phyloP scores from a whole-genome alignment of 1,140 invertebrate species.

The Bombus breviceps region DNA sequence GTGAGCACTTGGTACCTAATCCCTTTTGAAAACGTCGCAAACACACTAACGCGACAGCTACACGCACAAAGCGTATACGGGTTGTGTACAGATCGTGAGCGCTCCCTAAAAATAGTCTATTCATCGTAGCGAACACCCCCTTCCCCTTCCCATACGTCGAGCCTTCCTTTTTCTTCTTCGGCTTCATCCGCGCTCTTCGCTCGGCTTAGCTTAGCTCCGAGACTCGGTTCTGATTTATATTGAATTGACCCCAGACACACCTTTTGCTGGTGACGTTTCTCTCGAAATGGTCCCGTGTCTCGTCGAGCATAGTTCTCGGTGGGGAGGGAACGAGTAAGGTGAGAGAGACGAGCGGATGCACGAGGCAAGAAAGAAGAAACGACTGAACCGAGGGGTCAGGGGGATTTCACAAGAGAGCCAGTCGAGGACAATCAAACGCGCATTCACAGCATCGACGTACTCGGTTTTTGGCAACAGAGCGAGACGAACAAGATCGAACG shows the following conservation, averaged over 20 bases:
- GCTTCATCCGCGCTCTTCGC: slow-evolving; percentile 26
- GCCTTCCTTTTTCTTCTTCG: slow-evolving; percentile 53
- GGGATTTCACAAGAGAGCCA: slow-evolving; percentile 61
- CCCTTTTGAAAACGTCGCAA: slow-evolving; percentile 58
- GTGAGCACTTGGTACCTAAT: slow-evolving; percentile 70
- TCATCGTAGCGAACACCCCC: slow-evolving; percentile 51
- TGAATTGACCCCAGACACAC: slow-evolving; percentile 77
- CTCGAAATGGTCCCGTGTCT: slow-evolving; percentile 70
- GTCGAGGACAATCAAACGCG: slow-evolving; percentile 77
- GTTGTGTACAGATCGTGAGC: slow-evolving; percentile 46
- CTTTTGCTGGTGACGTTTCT: slow-evolving; percentile 71
- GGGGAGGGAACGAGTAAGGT: neutral
- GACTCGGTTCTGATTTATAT: slow-evolving; percentile 78
- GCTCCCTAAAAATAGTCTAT: slow-evolving; percentile 70
- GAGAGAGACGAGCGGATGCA: slow-evolving; percentile 1
- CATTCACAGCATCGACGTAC: slow-evolving; percentile 71
- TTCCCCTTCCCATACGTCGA: slow-evolving; percentile 28
- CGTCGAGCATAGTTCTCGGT: slow-evolving; percentile 30
- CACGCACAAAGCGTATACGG: slow-evolving; percentile 5
- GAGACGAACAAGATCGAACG: slow-evolving; percentile 29
- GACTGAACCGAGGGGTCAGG: slow-evolving; percentile 4
- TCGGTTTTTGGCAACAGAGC: slow-evolving; percentile 71
- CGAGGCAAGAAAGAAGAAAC: neutral
- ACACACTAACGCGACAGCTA: slow-evolving; percentile 41
- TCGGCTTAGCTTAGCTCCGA: slow-evolving; percentile 53